Percentiles rank a stretch among this genome's conserved stretches.
Conservation (phyloP, 1,140 invertebrate species). For the Spodoptera frugiperda region DNA sequence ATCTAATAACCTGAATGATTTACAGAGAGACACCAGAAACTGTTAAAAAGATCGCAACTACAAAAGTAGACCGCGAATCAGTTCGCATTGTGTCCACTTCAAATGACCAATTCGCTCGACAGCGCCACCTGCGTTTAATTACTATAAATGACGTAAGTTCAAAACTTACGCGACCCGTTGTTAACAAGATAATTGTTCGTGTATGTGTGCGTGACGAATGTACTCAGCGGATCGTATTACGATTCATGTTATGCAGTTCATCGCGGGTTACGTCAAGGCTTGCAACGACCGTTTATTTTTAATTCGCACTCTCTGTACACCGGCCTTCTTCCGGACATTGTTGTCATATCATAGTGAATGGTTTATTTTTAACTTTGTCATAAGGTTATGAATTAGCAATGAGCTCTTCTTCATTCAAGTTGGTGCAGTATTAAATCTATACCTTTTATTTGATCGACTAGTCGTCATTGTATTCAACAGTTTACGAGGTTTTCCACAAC, state of each 20-base stretch:
- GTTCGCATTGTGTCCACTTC: slow-evolving; percentile 11
- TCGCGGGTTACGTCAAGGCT: slow-evolving; percentile 49
- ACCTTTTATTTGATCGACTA: no score
- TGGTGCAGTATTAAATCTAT: no score
- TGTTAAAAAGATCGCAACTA: no score
- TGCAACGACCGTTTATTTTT: slow-evolving; percentile 46
- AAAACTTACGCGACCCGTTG: slow-evolving; percentile 2
- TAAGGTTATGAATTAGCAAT: not conserved
- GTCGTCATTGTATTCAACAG: no score
- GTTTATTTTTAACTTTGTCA: slow-evolving; percentile 26
- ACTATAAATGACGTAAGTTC: slow-evolving; percentile 30
- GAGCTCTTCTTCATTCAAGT: no score
- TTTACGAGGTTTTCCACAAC: no score
- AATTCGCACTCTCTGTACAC: slow-evolving; percentile 37
- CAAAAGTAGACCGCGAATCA: not conserved
- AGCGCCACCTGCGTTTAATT: slow-evolving; percentile 31
- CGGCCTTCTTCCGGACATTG: slow-evolving; percentile 43
- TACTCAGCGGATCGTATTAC: slow-evolving; percentile 46
- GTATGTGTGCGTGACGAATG: slow-evolving; percentile 37
- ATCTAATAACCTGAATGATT: no score
- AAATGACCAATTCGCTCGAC: not conserved
- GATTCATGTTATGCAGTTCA: slow-evolving; percentile 45
- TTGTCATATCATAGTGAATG: slow-evolving; percentile 34
- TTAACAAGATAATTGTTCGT: slow-evolving; percentile 27
- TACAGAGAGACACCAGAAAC: no score